Percentiles rank a stretch among this genome's conserved stretches.
phyloP scores from a whole-genome alignment of 2,888 invertebrate genomes.

The Philhelius pedissequus region DNA sequence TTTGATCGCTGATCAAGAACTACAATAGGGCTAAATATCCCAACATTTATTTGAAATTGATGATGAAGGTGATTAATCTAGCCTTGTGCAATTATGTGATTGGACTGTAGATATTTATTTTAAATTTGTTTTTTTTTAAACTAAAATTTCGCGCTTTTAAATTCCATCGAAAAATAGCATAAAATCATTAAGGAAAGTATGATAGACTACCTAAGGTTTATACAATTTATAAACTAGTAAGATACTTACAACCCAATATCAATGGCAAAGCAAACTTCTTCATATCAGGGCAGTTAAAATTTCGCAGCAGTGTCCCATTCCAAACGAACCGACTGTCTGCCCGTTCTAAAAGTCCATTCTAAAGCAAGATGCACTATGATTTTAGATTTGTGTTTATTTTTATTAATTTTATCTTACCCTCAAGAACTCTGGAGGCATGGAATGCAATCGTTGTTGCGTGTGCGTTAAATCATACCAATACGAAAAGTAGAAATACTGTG shows the following conservation, averaged over 20 bases:
- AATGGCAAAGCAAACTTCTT: slow-evolving; percentile 91
- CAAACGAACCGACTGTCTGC: slow-evolving; percentile 95
- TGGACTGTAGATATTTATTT: too few species aligned
- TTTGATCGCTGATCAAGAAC: too few species aligned
- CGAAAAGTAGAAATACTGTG: slow-evolving; percentile 95
- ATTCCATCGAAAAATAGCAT: too few species aligned
- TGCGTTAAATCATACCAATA: slow-evolving; percentile 96
- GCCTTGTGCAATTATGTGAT: too few species aligned
- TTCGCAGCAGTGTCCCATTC: slow-evolving; percentile 91
- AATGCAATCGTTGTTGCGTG: slow-evolving; percentile 91
- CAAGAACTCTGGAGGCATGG: slow-evolving; percentile 90
- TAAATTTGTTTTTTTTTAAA: too few species aligned
- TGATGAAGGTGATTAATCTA: too few species aligned
- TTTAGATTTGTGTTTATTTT: neutral
- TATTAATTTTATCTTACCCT: slow-evolving; percentile 78
- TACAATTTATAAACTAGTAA: neutral
- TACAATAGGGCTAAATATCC: too few species aligned
- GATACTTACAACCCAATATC: slow-evolving; percentile 93
- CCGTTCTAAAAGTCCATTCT: slow-evolving; percentile 87
- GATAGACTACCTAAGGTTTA: too few species aligned
- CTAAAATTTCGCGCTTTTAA: too few species aligned
- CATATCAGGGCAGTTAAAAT: slow-evolving; percentile 87
- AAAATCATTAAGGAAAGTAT: too few species aligned
- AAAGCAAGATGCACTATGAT: slow-evolving; percentile 71
- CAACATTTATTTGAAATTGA: too few species aligned